These are phyloP conservation scores for Corticium candelabrum DNA, from an alignment of 37 sponge, comb jelly and placozoan genomes.

Conservation along the genomic window DNA sequence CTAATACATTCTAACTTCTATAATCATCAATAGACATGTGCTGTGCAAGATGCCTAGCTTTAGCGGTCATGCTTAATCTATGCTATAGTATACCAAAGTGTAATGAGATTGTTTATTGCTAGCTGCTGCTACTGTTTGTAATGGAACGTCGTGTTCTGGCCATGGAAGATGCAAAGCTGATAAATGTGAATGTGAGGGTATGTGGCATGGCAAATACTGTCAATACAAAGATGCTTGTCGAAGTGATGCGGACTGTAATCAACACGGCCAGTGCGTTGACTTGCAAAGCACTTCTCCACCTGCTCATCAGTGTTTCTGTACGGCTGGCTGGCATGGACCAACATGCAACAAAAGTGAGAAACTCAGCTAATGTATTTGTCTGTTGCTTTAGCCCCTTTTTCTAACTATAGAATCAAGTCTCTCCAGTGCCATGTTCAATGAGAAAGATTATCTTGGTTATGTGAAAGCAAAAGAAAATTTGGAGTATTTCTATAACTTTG, in stretches of 20 bases:
- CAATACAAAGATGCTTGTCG: slow-evolving; percentile 51
- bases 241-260: slow-evolving; percentile 30
- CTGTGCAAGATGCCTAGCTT: too few species aligned
- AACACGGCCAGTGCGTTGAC: slow-evolving; percentile 42
- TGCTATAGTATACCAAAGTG: too few species aligned
- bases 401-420: neutral
- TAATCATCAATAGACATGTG: too few species aligned
- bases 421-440: too few species aligned
- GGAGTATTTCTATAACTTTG: neutral
- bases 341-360: slow-evolving; percentile 25
- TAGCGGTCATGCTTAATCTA: too few species aligned
- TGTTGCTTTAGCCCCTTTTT: neutral
- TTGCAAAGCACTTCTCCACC: slow-evolving; percentile 27
- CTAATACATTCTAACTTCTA: too few species aligned
- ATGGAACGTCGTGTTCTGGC: slow-evolving; percentile 23
- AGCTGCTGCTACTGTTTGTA: slow-evolving; percentile 11
- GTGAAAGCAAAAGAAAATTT: neutral
- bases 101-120: too few species aligned
- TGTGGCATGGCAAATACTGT: slow-evolving; percentile 35
- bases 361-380: neutral
- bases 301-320: slow-evolving; percentile 48
- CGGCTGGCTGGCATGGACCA: slow-evolving; percentile 44
- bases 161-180: slow-evolving; percentile 27
- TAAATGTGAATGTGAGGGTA: slow-evolving; percentile 22
- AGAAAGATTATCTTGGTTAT: neutral